Base-by-base conservation (phyloP, 2,888 invertebrate species). In the Cataglyphis livida region DNA sequence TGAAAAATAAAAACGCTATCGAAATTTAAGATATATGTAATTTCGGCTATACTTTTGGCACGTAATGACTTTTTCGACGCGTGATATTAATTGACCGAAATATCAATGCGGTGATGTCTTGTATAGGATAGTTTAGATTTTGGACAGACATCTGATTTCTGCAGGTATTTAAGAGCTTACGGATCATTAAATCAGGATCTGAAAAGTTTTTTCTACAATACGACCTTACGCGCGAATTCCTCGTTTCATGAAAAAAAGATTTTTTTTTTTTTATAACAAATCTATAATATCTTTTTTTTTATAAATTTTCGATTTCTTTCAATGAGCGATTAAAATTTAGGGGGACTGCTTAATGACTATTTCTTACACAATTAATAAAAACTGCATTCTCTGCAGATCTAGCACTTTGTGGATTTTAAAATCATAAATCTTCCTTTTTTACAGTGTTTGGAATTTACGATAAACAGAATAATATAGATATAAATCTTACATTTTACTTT, bases 91-190 rank as follows among this genome's bases (percentile, higher is more conserved):
- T 21, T n/a, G 35, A 10, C 38, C 21, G 48, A 64, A 41, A 25
- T 25, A 28, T 38, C 10, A 3, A n/a, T n/a, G n/a, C 5, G 44
- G n/a, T 44, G 28, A 62, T 48, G 65, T 6, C 44, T 10, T 44
- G 15, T 44, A 21, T 48, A 35, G 32, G 9, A 18, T 61, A 61
- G 28, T n/a, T 51, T n/a, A 51, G n/a, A 51, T 51, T n/a, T n/a
- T 51, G 51, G n/a, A 51, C n/a, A 51, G 71, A 35, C 25, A 74
- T 75, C 48, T 75, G 12, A 64, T 64, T 75, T 75, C 64, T 48
- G 21, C 21, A 7, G 21, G 0, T 48, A 35, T 18, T 48, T 35
- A 28, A n/a, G 28, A 10, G 25, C 7, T 59, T 61, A 10, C 18
- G 28, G 25, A 59, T 59, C 7, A 18, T 28, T 21, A 41, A 61